A percentile compares a stretch with the other conserved stretches of the same genome.
These are phyloP conservation scores for Schrankia costaestrigalis DNA, from an alignment of 2,888 invertebrate species.

Conservation along the genomic window DNA sequence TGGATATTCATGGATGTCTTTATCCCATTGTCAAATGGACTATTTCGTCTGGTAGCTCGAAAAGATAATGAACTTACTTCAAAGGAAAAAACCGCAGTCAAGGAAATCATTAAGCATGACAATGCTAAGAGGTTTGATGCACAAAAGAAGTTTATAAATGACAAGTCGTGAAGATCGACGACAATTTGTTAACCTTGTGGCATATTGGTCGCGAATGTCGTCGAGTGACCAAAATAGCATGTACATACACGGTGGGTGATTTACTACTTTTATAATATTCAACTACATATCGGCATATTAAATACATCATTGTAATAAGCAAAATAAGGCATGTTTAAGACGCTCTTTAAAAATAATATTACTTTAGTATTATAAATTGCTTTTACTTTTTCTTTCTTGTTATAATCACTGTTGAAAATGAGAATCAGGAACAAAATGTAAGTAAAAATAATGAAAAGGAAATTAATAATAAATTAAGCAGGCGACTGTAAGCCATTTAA, in stretches of 20 bases:
- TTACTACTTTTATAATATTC: conserved; percentile 6
- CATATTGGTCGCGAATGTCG: conserved; percentile 33
- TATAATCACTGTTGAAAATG: no score
- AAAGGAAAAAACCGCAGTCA: conserved; percentile 24
- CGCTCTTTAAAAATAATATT: no score
- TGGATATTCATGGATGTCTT: not conserved
- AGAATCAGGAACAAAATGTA: no score
- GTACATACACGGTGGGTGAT: conserved; percentile 13
- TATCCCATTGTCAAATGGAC: conserved; percentile 17
- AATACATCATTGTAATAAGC: conserved; percentile 7
- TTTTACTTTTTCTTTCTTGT: no score
- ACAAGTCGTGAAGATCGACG: conserved; percentile 31
- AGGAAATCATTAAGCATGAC: conserved; percentile 34
- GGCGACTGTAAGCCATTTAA: not conserved
- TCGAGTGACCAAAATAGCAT: conserved; percentile 23
- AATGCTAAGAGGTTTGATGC: conserved; percentile 20
- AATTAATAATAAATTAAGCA: conserved; percentile 2
- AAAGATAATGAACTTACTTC: conserved; percentile 14
- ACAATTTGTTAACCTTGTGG: conserved; percentile 38
- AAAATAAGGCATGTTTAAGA: no score
- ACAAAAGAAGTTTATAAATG: conserved; percentile 30
- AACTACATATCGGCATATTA: conserved; percentile 1
- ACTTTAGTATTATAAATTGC: no score
- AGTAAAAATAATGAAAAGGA: not conserved
- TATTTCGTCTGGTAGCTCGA: conserved; percentile 15